Conservation (phyloP, 1,140 invertebrate genomes). For the Pectinophora gossypiella region DNA sequence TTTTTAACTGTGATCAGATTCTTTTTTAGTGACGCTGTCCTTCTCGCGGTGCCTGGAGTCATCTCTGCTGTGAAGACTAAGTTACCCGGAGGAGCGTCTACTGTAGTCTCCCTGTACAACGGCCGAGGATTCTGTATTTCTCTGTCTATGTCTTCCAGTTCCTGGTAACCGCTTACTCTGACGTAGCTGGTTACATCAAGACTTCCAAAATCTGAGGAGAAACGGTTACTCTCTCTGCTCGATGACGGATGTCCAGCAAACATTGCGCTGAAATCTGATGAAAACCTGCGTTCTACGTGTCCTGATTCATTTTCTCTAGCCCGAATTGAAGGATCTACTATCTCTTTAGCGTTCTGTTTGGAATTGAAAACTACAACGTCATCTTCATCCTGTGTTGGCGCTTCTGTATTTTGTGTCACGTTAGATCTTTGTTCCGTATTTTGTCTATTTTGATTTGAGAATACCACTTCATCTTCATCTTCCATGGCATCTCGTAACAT, state of each 20-base stretch:
- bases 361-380: slow-evolving; percentile 66
- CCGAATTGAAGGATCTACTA: slow-evolving; percentile 50
- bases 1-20: slow-evolving; percentile 60
- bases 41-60: slow-evolving; percentile 49
- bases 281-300: slow-evolving; percentile 36
- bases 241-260: background rate
- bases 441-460: slow-evolving; percentile 43
- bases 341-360: slow-evolving; percentile 51
- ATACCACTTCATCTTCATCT: slow-evolving; percentile 72
- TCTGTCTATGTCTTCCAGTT: slow-evolving; percentile 56
- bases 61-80: slow-evolving; percentile 49
- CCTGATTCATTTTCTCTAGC: slow-evolving; percentile 35
- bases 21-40: slow-evolving; percentile 61
- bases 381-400: slow-evolving; percentile 50
- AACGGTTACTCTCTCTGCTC: slow-evolving; percentile 5
- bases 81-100: slow-evolving; percentile 39
- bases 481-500: slow-evolving; percentile 60
- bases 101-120: slow-evolving; percentile 67
- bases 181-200: slow-evolving; percentile 38
- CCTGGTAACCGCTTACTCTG: slow-evolving; percentile 46
- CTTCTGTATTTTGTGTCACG: background rate
- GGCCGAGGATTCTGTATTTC: slow-evolving; percentile 48
- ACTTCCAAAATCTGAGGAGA: slow-evolving; percentile 44
- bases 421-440: slow-evolving; percentile 7
- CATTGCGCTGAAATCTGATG: slow-evolving; percentile 20